Percentiles rank a stretch among this genome's conserved stretches.
Evolutionary conservation across 2,888 invertebrate species (phyloP).

Genomic region (Ophraella communa): DNA sequence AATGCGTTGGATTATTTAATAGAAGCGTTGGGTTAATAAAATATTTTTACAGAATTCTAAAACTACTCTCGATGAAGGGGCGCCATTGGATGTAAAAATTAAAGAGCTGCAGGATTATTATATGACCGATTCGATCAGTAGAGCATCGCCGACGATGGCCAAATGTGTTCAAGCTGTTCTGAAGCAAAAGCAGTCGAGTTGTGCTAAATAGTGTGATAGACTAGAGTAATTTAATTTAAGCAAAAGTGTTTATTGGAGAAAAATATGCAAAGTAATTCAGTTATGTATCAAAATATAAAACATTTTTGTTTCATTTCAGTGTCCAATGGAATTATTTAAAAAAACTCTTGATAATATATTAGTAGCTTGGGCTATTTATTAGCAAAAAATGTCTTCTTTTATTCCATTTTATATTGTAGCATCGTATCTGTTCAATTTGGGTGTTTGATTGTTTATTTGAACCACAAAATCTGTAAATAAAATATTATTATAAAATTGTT

Average conservation of each 20-base stretch:
- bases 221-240: conserved; percentile 21
- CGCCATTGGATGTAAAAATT: conserved; percentile 73
- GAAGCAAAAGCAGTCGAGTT: conserved; percentile 69
- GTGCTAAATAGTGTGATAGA: conserved; percentile 35
- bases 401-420: neutral
- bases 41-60: conserved; percentile 51
- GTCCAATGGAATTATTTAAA: neutral
- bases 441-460: conserved; percentile 13
- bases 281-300: too few relatives aligned
- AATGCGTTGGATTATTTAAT: neutral
- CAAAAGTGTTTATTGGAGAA: conserved; percentile 7
- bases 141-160: conserved; percentile 98
- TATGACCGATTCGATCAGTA: conserved; percentile 96
- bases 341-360: neutral
- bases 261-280: neutral
- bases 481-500: conserved; percentile 8
- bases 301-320: too few relatives aligned
- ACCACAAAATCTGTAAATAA: conserved; percentile 20
- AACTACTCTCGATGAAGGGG: conserved; percentile 48
- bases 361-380: neutral
- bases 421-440: neutral
- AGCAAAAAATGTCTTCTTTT: neutral
- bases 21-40: neutral
- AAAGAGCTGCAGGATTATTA: conserved; percentile 84
- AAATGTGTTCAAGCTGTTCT: conserved; percentile 93